Conservation (phyloP, 2,888 invertebrate species). For the Dusona sp. region DNA sequence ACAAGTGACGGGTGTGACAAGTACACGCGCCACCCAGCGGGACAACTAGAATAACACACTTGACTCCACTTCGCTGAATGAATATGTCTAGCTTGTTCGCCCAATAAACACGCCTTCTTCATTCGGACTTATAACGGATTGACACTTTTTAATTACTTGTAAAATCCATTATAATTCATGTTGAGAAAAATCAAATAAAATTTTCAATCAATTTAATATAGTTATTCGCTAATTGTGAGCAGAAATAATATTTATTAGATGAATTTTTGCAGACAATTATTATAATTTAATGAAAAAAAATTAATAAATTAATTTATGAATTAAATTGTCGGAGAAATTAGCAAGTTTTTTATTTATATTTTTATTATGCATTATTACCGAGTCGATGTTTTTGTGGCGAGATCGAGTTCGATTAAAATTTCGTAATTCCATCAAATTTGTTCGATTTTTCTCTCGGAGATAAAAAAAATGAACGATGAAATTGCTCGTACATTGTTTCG, state of each 20-base stretch:
- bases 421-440: slow-evolving; percentile 25
- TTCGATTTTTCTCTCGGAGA: not conserved
- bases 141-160: slow-evolving; percentile 17
- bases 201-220: not conserved
- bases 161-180: slow-evolving; percentile 7
- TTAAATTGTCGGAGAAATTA: too few relatives aligned
- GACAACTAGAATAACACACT: slow-evolving; percentile 76
- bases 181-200: not conserved
- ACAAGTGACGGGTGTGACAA: slow-evolving; percentile 48
- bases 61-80: slow-evolving; percentile 78
- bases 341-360: too few relatives aligned
- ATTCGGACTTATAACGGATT: not conserved
- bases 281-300: too few relatives aligned
- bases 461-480: not conserved
- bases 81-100: slow-evolving; percentile 42
- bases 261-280: too few relatives aligned
- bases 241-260: too few relatives aligned
- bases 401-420: not conserved
- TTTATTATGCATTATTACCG: too few relatives aligned
- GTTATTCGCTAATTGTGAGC: too few relatives aligned
- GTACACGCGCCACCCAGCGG: slow-evolving; percentile 68
- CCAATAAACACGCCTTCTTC: slow-evolving; percentile 2
- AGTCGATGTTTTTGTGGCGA: not conserved
- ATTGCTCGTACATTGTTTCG: not conserved
- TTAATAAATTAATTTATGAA: too few relatives aligned